Evolutionary conservation across 2,888 invertebrate genomes (phyloP).

Genomic region (Drosophila mulleri): DNA sequence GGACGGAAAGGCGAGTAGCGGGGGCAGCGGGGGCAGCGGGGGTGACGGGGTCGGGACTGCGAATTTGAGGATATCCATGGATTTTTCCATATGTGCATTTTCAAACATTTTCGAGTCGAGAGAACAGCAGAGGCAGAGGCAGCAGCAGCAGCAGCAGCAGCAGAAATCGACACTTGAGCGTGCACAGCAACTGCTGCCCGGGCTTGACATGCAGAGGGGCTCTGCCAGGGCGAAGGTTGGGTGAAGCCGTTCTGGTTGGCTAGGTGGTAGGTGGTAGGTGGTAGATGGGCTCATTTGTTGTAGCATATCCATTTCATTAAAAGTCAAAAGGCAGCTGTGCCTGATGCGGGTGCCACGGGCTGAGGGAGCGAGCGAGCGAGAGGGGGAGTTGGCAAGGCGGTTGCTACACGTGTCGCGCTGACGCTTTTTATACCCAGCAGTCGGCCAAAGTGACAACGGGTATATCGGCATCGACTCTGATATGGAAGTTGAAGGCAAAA

Average conservation of each 20-base stretch:
- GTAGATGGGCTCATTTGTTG: conserved; percentile 37
- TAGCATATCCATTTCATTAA: conserved; percentile 79
- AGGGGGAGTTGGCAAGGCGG: conserved; percentile 2
- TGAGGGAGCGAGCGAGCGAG: not conserved
- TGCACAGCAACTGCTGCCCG: conserved; percentile 21
- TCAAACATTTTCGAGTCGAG: conserved; percentile 53
- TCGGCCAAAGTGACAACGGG: not conserved
- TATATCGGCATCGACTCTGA: not conserved
- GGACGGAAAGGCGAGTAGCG: too few species aligned
- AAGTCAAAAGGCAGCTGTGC: conserved; percentile 71
- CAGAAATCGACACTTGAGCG: conserved; percentile 70
- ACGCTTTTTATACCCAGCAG: conserved; percentile 52
- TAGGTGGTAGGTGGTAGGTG: conserved; percentile 5
- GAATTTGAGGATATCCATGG: conserved; percentile 42
- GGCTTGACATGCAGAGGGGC: conserved; percentile 9
- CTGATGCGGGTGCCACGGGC: conserved; percentile 41
- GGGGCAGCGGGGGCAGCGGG: too few species aligned
- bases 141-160: conserved; percentile 57
- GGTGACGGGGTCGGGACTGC: conserved; percentile 4
- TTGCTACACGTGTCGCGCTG: conserved; percentile 72
- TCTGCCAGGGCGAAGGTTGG: not conserved
- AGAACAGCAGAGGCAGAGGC: conserved; percentile 55
- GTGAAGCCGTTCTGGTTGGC: not conserved
- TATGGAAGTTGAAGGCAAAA: too few species aligned
- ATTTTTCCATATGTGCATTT: conserved; percentile 54